A percentile compares a stretch with the other conserved stretches of the same genome.
phyloP scores from a whole-genome alignment of 2,797 vertebrate genomes.

The Rhynchotus rufescens region DNA sequence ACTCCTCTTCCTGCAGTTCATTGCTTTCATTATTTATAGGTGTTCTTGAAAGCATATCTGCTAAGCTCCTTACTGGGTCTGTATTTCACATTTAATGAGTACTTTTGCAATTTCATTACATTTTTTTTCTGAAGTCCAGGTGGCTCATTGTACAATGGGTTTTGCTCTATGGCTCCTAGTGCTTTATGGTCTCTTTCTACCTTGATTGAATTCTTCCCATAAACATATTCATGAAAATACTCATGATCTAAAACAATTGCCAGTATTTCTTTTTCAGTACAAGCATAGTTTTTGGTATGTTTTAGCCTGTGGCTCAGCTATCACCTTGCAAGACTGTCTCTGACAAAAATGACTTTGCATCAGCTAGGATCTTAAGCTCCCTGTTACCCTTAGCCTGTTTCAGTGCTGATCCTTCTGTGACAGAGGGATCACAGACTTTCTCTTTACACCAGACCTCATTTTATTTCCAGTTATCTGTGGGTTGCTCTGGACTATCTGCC shows the following conservation, averaged over 20 bases:
- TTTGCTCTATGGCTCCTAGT: slow-evolving; percentile 33
- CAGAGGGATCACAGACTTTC: background rate
- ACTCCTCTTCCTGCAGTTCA: slow-evolving; percentile 59
- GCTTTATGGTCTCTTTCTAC: slow-evolving; percentile 50
- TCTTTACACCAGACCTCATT: background rate
- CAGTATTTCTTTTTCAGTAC: background rate
- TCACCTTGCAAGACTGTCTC: background rate
- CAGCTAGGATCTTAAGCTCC: background rate
- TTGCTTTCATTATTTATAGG: slow-evolving; percentile 72
- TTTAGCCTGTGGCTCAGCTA: background rate
- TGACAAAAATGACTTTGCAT: background rate
- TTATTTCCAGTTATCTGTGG: background rate
- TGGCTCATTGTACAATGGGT: slow-evolving; percentile 66
- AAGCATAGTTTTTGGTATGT: background rate
- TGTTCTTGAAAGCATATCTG: slow-evolving; percentile 65
- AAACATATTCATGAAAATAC: slow-evolving; percentile 61
- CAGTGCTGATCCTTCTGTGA: background rate
- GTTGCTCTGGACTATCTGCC: background rate
- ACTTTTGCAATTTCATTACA: slow-evolving; percentile 71
- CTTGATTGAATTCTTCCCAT: slow-evolving; percentile 58
- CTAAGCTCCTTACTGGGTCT: slow-evolving; percentile 60
- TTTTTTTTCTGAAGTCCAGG: slow-evolving; percentile 70
- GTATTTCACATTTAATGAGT: slow-evolving; percentile 73
- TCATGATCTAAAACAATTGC: slow-evolving; percentile 38
- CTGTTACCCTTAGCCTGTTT: background rate